Base-by-base conservation (phyloP, 2,888 invertebrate species). In the Protodeltote pygarga region DNA sequence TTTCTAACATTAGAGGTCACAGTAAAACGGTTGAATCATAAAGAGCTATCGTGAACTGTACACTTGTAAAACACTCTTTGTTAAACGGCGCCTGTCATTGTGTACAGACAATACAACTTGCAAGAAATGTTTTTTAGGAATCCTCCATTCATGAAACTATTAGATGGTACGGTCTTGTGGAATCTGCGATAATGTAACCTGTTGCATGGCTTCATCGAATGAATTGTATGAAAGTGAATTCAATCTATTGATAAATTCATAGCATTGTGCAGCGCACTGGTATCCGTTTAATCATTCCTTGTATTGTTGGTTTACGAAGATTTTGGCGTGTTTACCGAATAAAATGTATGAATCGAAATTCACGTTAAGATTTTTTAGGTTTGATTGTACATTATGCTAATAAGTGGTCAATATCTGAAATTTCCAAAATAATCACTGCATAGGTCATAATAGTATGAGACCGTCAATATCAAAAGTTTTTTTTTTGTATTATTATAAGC, bases 111-210 rank as follows among this genome's bases (percentile, higher is more conserved):
- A 92, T 92, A 81, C 83, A 85, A 89, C 86, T 89, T 90, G 89
- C 85, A 90, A 91, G 92, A 83, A 90, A 87, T 83, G 87, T 89
- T 91, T 91, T 92, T 92, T 91, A 90, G 88, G 81, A 88, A 87
- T 88, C 73, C 81, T 72, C 80, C 89, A 92, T 91, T 91, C 90
- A 91, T 85, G 77, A 84, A 84, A 80, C 81, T 81, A 80, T 87
- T 87, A 84, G 85, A 84, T 86, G 84, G 78, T 75, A 79, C 73
- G 76, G 81, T 86, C 87, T 85, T 86, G 81, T 80, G 77, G 82
- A 86, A 73, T 81, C 79, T 77, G 75, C 81, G 80, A 81, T 84
- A 84, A 83, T 80, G 77, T 84, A 79, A 90, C 90, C 89, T 89
- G 89, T 89, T 87, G 87, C 80, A 65, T 77, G 72, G 67, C 52